Conservation (phyloP, 2,113 vertebrate genomes). For the Otus sunia region DNA sequence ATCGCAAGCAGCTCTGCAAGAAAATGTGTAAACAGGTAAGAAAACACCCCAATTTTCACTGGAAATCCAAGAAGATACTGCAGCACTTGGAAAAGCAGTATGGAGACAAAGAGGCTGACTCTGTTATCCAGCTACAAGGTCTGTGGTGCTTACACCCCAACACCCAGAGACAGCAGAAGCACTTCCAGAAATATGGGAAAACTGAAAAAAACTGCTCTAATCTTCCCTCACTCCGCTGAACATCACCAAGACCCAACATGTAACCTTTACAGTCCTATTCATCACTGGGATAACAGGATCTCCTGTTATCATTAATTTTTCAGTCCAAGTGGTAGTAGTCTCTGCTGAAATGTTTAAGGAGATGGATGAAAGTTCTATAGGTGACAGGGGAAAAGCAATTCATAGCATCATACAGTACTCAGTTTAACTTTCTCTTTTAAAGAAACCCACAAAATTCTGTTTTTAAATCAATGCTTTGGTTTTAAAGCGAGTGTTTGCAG, state of each 20-base stretch:
- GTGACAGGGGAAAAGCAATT: slow-evolving; percentile 13
- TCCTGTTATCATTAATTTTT: slow-evolving; percentile 1
- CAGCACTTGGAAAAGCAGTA: neutral
- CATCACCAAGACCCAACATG: neutral
- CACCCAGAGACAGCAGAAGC: neutral
- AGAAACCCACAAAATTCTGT: neutral
- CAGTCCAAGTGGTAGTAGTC: neutral
- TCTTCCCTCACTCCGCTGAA: neutral
- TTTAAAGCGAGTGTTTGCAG: neutral
- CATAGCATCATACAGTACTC: neutral
- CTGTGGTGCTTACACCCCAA: neutral
- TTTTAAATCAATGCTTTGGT: neutral
- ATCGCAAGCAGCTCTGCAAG: neutral
- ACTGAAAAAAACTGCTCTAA: neutral
- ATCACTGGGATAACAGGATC: slow-evolving; percentile 8
- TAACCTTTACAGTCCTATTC: neutral
- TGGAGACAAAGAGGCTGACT: neutral
- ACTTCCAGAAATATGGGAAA: neutral
- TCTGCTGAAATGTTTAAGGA: slow-evolving; percentile 15
- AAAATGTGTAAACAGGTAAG: neutral
- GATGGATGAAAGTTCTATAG: neutral
- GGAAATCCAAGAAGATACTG: neutral
- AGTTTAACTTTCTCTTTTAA: neutral
- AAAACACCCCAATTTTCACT: neutral
- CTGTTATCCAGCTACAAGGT: neutral